A percentile compares a stretch with the other conserved stretches of the same genome.
phyloP scores from a whole-genome alignment of 2,797 vertebrate genomes.

The Nannoperca obscura region DNA sequence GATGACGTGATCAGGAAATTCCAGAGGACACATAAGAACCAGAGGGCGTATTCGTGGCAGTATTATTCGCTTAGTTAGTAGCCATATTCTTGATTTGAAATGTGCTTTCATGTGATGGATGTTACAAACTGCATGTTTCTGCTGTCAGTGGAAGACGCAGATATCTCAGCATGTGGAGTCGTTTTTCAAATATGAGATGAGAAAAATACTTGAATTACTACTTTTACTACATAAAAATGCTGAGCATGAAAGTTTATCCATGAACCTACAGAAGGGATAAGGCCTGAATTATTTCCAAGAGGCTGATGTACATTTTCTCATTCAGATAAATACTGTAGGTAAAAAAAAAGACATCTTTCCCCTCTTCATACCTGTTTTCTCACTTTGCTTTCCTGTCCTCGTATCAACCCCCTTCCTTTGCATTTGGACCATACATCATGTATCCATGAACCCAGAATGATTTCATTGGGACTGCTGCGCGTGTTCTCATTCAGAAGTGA shows the following conservation, averaged over 20 bases:
- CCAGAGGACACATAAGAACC: neutral
- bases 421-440: neutral
- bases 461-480: conserved; percentile 16
- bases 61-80: too few relatives aligned
- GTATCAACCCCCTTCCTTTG: conserved; percentile 2
- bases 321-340: neutral
- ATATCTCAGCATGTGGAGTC: neutral
- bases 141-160: neutral
- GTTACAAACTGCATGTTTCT: neutral
- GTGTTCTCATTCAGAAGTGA: conserved; percentile 25
- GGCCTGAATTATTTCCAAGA: neutral
- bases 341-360: neutral
- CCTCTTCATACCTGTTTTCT: neutral
- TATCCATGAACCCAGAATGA: conserved; percentile 4
- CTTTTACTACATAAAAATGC: neutral
- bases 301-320: neutral
- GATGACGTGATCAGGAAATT: neutral
- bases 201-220: too few relatives aligned
- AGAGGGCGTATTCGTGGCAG: neutral
- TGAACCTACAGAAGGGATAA: too few relatives aligned
- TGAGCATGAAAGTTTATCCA: too few relatives aligned
- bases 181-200: neutral
- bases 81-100: neutral
- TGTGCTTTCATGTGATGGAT: neutral
- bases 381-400: neutral